phyloP scores from a whole-genome alignment of 1,140 invertebrate species.

The Hirudo medicinalis region DNA sequence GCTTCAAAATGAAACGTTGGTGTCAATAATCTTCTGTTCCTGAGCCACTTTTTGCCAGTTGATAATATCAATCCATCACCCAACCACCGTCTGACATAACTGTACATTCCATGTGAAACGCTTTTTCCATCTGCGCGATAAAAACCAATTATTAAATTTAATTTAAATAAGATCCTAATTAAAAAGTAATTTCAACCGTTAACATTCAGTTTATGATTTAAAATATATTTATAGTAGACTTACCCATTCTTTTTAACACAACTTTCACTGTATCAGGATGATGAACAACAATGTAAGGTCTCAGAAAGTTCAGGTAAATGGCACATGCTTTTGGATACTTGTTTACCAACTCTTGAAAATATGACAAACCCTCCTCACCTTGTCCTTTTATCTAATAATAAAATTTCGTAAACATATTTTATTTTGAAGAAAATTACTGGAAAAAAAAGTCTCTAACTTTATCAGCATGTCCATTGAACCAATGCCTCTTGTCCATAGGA shows the following conservation, averaged over 20 bases:
- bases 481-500: conserved; percentile 4
- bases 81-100: conserved; percentile 29
- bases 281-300: background rate
- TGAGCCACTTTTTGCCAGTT: conserved; percentile 58
- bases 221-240: too few relatives aligned
- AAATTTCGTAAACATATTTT: background rate
- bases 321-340: conserved; percentile 1
- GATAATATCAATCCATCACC: conserved; percentile 32
- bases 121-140: conserved; percentile 25
- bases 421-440: background rate
- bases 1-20: conserved; percentile 79
- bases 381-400: background rate
- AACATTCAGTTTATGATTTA: too few relatives aligned
- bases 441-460: background rate
- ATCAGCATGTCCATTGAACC: background rate
- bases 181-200: too few relatives aligned
- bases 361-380: background rate
- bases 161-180: too few relatives aligned
- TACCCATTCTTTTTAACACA: background rate
- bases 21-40: conserved; percentile 67
- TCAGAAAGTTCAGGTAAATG: background rate
- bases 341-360: background rate
- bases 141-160: too few relatives aligned
- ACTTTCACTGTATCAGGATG: background rate
- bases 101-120: conserved; percentile 25